phyloP scores from a whole-genome alignment of 2,888 invertebrate genomes.

The Leptinotarsa haldemani region DNA sequence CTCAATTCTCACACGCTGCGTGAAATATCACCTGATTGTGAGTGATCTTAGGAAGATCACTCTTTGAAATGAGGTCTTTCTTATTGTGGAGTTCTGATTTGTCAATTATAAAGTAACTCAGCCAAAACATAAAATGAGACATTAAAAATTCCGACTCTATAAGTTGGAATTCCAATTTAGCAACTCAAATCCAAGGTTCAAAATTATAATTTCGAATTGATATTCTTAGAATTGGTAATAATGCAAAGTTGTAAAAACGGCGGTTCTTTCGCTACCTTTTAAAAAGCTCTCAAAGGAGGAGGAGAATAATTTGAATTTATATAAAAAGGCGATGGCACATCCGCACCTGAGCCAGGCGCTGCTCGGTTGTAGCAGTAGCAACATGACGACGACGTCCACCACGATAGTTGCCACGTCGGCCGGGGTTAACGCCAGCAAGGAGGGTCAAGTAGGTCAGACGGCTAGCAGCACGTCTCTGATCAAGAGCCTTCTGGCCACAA shows the following conservation, averaged over 20 bases:
- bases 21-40: too few species aligned
- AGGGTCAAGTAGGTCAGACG: slow-evolving; percentile 65
- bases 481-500: slow-evolving; percentile 93
- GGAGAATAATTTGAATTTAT: slow-evolving; percentile 21
- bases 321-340: slow-evolving; percentile 70
- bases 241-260: background rate
- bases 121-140: too few species aligned
- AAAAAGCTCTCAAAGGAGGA: background rate
- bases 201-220: background rate
- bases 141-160: too few species aligned
- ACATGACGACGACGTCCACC: slow-evolving; percentile 48
- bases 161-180: background rate
- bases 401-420: slow-evolving; percentile 31
- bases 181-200: background rate
- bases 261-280: background rate
- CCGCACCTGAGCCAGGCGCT: slow-evolving; percentile 74
- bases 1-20: too few species aligned
- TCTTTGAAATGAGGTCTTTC: too few species aligned
- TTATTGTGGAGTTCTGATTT: too few species aligned
- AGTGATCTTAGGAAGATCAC: too few species aligned
- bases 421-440: slow-evolving; percentile 40
- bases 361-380: slow-evolving; percentile 61
- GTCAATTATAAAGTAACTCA: too few species aligned
- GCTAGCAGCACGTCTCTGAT: slow-evolving; percentile 83
- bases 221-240: too few species aligned